phyloP scores from a whole-genome alignment of 1,140 invertebrate genomes.

The Daktulosphaira vitifoliae region DNA sequence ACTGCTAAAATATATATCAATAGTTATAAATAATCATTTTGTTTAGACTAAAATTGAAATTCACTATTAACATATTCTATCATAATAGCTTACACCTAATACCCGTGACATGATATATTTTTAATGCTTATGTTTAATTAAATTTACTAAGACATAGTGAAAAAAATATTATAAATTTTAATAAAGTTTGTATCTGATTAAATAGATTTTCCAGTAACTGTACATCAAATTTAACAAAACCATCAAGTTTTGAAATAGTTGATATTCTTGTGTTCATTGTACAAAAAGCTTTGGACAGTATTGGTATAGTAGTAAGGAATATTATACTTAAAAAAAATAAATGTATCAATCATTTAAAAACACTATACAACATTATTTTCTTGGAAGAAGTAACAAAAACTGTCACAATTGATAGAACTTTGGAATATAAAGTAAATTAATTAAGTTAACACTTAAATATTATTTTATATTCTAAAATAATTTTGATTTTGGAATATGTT shows the following conservation, averaged over 20 bases:
- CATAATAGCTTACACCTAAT: too few relatives aligned
- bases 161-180: too few relatives aligned
- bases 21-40: too few relatives aligned
- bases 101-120: too few relatives aligned
- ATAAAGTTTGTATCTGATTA: not conserved
- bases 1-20: too few relatives aligned
- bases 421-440: constrained; percentile 23
- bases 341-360: constrained; percentile 23
- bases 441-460: too few relatives aligned
- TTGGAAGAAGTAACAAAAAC: constrained; percentile 3
- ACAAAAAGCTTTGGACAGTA: not conserved
- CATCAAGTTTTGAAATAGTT: constrained; percentile 13
- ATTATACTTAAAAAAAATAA: constrained; percentile 22
- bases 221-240: not conserved
- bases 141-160: too few relatives aligned
- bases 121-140: too few relatives aligned
- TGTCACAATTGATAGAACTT: constrained; percentile 8
- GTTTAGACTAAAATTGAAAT: too few relatives aligned
- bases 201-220: constrained; percentile 11
- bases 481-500: too few relatives aligned
- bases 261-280: constrained; percentile 14
- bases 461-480: too few relatives aligned
- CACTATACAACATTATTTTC: constrained; percentile 19
- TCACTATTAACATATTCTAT: too few relatives aligned
- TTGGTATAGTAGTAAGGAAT: constrained; percentile 12